Evolutionary conservation across 2,113 vertebrate genomes (phyloP).

Genomic region (Mesoclemmys tuberculata): DNA sequence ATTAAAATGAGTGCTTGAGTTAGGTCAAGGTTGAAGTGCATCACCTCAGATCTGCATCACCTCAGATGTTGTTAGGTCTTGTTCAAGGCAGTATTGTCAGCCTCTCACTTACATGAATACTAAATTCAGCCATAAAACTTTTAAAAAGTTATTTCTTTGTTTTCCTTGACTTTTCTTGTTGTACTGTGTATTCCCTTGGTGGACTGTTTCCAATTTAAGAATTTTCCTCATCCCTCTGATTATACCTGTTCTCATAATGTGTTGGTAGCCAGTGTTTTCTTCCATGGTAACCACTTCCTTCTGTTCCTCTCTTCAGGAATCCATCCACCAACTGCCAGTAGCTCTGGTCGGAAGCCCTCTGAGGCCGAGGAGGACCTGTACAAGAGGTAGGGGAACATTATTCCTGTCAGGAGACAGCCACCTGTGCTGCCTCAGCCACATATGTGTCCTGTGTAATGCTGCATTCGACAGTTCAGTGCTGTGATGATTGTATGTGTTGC

Average conservation of each 20-base stretch:
- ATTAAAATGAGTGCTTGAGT: background rate
- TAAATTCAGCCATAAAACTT: background rate
- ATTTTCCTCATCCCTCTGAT: background rate
- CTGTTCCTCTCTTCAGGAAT: conserved; percentile 51
- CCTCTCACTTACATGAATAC: background rate
- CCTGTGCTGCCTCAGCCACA: background rate
- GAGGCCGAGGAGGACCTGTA: conserved; percentile 84
- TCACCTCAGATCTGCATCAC: background rate
- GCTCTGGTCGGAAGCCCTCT: conserved; percentile 50
- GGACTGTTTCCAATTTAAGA: background rate
- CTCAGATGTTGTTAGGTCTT: background rate
- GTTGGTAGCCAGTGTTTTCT: background rate
- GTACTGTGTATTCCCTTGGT: background rate
- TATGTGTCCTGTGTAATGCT: background rate
- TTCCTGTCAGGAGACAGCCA: background rate
- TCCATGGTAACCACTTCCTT: background rate
- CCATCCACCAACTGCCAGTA: conserved; percentile 16
- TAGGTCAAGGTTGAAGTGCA: background rate
- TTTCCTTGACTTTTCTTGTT: background rate
- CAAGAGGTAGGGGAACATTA: conserved; percentile 80
- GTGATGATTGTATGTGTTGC: background rate
- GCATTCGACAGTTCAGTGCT: background rate
- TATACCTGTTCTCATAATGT: background rate
- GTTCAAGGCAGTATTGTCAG: background rate
- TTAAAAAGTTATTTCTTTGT: background rate